Evolutionary conservation across 2,797 vertebrate species (phyloP), one percentile per base, ranked within the genome.

Genomic region (Alosa sapidissima): DNA sequence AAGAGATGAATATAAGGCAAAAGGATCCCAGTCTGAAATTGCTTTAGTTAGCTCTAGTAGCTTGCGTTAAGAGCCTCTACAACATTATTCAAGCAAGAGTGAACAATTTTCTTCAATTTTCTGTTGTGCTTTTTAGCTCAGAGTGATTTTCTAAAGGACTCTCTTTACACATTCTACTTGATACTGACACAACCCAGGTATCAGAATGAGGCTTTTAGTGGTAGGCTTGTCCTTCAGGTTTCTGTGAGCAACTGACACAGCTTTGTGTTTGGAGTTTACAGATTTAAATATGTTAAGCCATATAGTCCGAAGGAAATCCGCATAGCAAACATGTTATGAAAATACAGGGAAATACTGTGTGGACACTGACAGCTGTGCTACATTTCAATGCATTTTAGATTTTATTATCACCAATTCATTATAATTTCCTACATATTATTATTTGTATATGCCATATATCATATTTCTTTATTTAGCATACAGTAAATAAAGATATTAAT

Each of bases 21-120:
- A 45, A 45, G 36, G 14, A 78, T 9, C 0, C 16, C 41, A 21
- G 4, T 8, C 11, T 47, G 41, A 45, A 78, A 78, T 41, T 75
- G 68, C 72, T 8, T 41, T 78, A 19, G 14, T 78, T 78, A 16
- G 41, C 41, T 2, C 41, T 4, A 41, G 41, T 41, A 41, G 41
- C 28, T 6, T 16, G 41, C 5, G 13, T 13, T 47, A 47, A 78
- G 41, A 78, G 65, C 28, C 41, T 45, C 41, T 28, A 72, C 13
- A 47, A 21, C 36, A 5, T 21, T 78, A 45, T 36, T 41, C 14
- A 41, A 19, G 72, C 16, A 47, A 47, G 72, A 19, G 14, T 45
- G 41, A 47, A 47, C 72, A 47, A 78, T 78, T 78, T 47, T 47
- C 36, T 78, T 47, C 41, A 47, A 78, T 78, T 47, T 78, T 78